Evolutionary conservation across 2,888 invertebrate genomes (phyloP).

Genomic region (Rutpela maculata): DNA sequence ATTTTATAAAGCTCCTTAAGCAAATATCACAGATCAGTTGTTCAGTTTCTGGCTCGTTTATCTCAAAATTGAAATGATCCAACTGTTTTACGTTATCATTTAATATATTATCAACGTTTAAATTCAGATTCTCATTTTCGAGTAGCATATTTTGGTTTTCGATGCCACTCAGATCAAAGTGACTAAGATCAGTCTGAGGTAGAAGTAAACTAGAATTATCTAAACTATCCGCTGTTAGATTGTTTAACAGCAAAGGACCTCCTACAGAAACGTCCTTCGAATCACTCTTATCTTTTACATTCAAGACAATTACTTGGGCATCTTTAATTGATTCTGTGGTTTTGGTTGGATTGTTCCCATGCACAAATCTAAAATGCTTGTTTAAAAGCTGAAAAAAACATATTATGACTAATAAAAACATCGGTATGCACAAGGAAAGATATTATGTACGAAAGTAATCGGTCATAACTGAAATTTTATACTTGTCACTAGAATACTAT

Average conservation of each 20-base stretch:
- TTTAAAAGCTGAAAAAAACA: slow-evolving; percentile 53
- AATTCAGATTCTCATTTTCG: slow-evolving; percentile 65
- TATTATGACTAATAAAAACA: background rate
- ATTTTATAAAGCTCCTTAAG: slow-evolving; percentile 65
- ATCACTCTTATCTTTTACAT: slow-evolving; percentile 10
- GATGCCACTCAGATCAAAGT: slow-evolving; percentile 59
- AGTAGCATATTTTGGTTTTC: slow-evolving; percentile 60
- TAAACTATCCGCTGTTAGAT: slow-evolving; percentile 65
- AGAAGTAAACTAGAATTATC: slow-evolving; percentile 66
- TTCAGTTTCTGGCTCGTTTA: slow-evolving; percentile 59
- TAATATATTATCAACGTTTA: slow-evolving; percentile 64
- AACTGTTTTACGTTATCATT: slow-evolving; percentile 64
- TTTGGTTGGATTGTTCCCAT: slow-evolving; percentile 15
- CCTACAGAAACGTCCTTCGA: slow-evolving; percentile 62
- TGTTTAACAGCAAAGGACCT: slow-evolving; percentile 67
- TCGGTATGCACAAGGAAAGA: too few species aligned
- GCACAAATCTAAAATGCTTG: slow-evolving; percentile 56
- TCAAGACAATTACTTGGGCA: slow-evolving; percentile 24
- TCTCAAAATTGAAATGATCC: slow-evolving; percentile 68
- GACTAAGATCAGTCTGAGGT: slow-evolving; percentile 60
- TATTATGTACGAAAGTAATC: too few species aligned
- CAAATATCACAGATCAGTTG: slow-evolving; percentile 70
- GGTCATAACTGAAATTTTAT: too few species aligned
- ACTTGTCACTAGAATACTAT: too few species aligned
- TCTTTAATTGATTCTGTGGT: slow-evolving; percentile 29